A percentile compares a stretch with the other conserved stretches of the same genome.
Conservation (phyloP, 2,797 vertebrate species). For the Sciaenops ocellatus region DNA sequence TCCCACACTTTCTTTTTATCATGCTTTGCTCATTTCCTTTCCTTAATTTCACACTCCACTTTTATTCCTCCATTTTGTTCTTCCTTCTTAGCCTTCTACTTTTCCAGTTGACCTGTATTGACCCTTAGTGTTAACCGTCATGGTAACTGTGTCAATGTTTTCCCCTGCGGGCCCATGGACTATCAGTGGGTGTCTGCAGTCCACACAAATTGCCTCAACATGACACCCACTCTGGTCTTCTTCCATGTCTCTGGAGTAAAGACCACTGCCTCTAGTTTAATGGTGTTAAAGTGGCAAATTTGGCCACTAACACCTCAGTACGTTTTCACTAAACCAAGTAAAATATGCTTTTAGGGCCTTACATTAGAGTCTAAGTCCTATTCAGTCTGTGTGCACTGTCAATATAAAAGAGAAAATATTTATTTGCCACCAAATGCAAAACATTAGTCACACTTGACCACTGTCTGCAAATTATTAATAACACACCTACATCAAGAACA, state of each 20-base stretch:
- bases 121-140: slow-evolving; percentile 59
- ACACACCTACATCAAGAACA: not conserved
- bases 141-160: slow-evolving; percentile 53
- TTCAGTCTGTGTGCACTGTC: not conserved
- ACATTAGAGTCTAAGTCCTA: not conserved
- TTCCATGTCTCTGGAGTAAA: slow-evolving; percentile 43
- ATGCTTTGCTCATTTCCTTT: not conserved
- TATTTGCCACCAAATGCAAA: not conserved
- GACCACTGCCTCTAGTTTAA: slow-evolving; percentile 31
- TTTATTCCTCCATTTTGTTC: slow-evolving; percentile 29
- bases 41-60: slow-evolving; percentile 10
- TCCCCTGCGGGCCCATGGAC: slow-evolving; percentile 37
- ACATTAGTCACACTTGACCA: not conserved
- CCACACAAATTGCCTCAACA: slow-evolving; percentile 63
- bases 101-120: slow-evolving; percentile 64
- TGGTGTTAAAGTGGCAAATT: slow-evolving; percentile 53
- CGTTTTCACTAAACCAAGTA: slow-evolving; percentile 1
- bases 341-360: not conserved
- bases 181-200: slow-evolving; percentile 46
- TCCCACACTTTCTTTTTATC: not conserved
- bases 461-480: not conserved
- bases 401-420: not conserved
- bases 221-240: slow-evolving; percentile 56
- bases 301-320: not conserved
- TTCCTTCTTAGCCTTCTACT: slow-evolving; percentile 33